A percentile compares a stretch with the other conserved stretches of the same genome.
Evolutionary conservation across 2,888 invertebrate genomes (phyloP).

Genomic region (Acanthopleura granulata): DNA sequence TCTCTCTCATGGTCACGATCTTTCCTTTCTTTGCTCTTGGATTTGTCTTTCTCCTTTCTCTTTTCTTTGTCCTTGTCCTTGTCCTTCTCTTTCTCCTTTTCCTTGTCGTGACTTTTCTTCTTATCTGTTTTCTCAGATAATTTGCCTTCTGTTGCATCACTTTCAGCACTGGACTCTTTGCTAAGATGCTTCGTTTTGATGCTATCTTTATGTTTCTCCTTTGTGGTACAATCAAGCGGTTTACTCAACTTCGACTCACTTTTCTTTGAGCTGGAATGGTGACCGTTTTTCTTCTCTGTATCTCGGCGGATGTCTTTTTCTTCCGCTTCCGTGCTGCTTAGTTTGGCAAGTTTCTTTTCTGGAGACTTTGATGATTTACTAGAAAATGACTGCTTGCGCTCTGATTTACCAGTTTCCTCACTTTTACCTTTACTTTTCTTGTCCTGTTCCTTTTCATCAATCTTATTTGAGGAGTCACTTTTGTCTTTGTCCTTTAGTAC

Average conservation of each 20-base stretch:
- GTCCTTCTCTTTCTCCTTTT: slow-evolving; percentile 36
- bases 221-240: slow-evolving; percentile 24
- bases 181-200: slow-evolving; percentile 23
- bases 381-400: slow-evolving; percentile 14
- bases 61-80: slow-evolving; percentile 34
- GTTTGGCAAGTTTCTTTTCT: slow-evolving; percentile 38
- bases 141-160: slow-evolving; percentile 22
- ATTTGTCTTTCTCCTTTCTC: slow-evolving; percentile 33
- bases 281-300: not conserved
- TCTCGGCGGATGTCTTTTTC: slow-evolving; percentile 27
- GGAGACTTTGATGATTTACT: slow-evolving; percentile 21
- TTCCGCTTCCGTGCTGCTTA: slow-evolving; percentile 31
- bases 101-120: slow-evolving; percentile 32
- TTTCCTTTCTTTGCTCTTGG: slow-evolving; percentile 28
- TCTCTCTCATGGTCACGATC: slow-evolving; percentile 17
- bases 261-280: slow-evolving; percentile 14
- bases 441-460: slow-evolving; percentile 53
- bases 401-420: slow-evolving; percentile 28
- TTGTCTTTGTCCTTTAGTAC: slow-evolving; percentile 6
- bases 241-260: not conserved
- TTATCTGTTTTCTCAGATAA: slow-evolving; percentile 33
- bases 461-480: slow-evolving; percentile 37
- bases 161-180: slow-evolving; percentile 26
- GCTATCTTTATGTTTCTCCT: slow-evolving; percentile 27
- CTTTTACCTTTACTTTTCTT: slow-evolving; percentile 43